Evolutionary conservation across 2,797 vertebrate species (phyloP).

Genomic region (Helostoma temminkii): DNA sequence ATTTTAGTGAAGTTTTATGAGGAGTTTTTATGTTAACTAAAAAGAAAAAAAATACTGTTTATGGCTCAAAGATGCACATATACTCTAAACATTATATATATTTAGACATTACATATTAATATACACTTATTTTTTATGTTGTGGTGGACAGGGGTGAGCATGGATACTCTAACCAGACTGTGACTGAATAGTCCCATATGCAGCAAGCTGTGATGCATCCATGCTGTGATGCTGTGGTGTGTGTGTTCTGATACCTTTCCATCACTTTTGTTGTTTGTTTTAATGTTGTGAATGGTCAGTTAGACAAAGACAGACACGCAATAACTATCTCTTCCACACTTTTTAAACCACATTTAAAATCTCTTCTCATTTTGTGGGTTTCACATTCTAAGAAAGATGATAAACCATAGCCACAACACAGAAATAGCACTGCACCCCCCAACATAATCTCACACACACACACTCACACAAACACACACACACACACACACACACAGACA

Average conservation of each 20-base stretch:
- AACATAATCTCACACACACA: neutral
- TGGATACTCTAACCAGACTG: too few species aligned
- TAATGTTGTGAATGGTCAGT: too few species aligned
- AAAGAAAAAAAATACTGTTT: neutral
- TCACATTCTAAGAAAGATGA: too few species aligned
- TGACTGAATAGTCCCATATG: too few species aligned
- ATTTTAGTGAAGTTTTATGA: neutral
- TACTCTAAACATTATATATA: neutral
- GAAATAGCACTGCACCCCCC: neutral
- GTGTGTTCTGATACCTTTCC: too few species aligned
- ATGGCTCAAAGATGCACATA: neutral
- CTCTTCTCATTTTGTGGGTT: too few species aligned
- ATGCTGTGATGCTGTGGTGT: too few species aligned
- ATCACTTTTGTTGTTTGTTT: too few species aligned
- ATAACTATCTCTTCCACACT: neutral
- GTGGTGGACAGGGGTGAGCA: too few species aligned
- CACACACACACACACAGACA: conserved; percentile 1
- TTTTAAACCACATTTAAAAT: neutral
- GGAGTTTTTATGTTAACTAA: neutral
- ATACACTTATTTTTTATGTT: too few species aligned
- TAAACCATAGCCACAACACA: neutral
- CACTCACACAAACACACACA: conserved; percentile 12
- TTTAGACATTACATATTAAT: neutral
- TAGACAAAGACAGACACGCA: too few species aligned
- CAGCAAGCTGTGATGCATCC: too few species aligned